Conservation (phyloP, 2,797 vertebrate genomes). For the Semotilus atromaculatus region DNA sequence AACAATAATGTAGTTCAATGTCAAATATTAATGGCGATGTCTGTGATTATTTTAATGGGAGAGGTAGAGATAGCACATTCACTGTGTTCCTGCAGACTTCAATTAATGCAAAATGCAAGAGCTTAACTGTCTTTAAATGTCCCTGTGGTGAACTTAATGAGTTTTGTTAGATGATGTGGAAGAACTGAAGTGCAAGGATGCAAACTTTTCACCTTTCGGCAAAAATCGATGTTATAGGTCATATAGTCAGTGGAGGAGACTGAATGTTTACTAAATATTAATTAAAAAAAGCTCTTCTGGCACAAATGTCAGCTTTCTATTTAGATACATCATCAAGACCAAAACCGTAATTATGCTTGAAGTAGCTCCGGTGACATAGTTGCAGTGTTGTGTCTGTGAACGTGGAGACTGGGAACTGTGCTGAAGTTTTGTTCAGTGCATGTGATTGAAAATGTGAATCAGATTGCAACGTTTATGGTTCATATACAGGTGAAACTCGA, state of each 20-base stretch:
- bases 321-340: not conserved
- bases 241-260: not conserved
- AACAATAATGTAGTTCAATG: conserved; percentile 58
- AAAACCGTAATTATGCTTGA: not conserved
- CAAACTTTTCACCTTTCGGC: not conserved
- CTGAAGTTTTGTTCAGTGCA: not conserved
- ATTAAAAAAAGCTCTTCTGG: not conserved
- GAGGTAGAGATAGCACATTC: conserved; percentile 30
- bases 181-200: not conserved
- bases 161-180: conserved; percentile 29
- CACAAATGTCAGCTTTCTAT: not conserved
- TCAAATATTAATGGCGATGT: conserved; percentile 61
- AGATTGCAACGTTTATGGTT: not conserved
- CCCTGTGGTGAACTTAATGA: conserved; percentile 28
- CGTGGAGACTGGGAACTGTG: not conserved
- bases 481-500: not conserved
- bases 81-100: conserved; percentile 2
- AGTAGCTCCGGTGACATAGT: not conserved
- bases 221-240: no score
- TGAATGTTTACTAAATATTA: not conserved
- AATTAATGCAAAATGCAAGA: conserved; percentile 60
- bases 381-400: not conserved
- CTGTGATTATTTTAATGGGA: conserved; percentile 60
- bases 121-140: conserved; percentile 37
- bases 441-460: not conserved